phyloP scores from a whole-genome alignment of 2,888 invertebrate genomes.

The Athalia cordata region DNA sequence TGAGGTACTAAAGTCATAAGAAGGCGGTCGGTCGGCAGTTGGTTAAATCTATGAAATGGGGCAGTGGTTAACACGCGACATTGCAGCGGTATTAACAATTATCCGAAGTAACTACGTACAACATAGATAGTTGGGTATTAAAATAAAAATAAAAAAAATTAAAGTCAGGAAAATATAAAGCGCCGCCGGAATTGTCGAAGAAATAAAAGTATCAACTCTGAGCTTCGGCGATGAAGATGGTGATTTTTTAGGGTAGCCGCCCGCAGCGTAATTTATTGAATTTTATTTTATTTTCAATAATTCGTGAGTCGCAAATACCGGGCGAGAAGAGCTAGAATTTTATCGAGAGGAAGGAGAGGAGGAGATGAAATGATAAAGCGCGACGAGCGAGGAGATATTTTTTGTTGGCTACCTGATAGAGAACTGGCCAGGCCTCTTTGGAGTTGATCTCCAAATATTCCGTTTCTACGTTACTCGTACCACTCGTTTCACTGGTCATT shows the following conservation, averaged over 20 bases:
- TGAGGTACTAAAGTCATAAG: no score
- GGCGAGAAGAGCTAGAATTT: neutral
- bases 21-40: no score
- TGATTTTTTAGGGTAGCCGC: no score
- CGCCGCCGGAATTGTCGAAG: neutral
- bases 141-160: neutral
- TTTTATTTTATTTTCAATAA: no score
- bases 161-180: conserved; percentile 15
- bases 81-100: neutral
- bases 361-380: conserved; percentile 30
- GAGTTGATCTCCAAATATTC: conserved; percentile 84
- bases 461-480: conserved; percentile 78
- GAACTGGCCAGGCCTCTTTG: conserved; percentile 81
- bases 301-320: neutral
- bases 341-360: neutral
- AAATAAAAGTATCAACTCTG: neutral
- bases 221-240: no score
- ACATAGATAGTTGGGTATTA: neutral
- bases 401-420: conserved; percentile 80
- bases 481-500: conserved; percentile 45
- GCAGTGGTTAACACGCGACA: no score
- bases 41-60: no score
- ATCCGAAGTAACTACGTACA: neutral
- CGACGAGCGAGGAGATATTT: conserved; percentile 35
- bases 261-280: no score